Evolutionary conservation across 2,797 vertebrate species (phyloP).

Genomic region (Amniataba percoides): DNA sequence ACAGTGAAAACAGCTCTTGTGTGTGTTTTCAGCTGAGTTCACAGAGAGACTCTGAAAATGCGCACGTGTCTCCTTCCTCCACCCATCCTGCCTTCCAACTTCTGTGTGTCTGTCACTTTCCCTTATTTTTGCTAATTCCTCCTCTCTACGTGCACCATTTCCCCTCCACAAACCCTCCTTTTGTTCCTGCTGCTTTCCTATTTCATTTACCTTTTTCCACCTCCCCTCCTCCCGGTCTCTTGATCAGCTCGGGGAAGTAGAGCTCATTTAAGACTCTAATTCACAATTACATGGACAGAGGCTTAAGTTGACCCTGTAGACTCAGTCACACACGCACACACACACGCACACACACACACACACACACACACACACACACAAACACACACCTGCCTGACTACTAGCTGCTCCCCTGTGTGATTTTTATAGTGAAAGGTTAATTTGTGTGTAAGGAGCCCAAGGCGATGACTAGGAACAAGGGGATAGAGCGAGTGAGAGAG

Average conservation of each 20-base stretch:
- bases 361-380: conserved; percentile 16
- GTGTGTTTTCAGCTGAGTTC: not conserved
- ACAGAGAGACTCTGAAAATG: not conserved
- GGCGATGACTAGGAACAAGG: conserved; percentile 67
- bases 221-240: not conserved
- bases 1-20: not conserved
- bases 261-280: conserved; percentile 78
- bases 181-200: conserved; percentile 11
- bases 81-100: not conserved
- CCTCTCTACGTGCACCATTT: not conserved
- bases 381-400: conserved; percentile 43
- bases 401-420: conserved; percentile 64
- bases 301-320: conserved; percentile 63
- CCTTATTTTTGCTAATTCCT: not conserved
- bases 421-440: conserved; percentile 84
- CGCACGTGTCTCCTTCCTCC: not conserved
- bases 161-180: not conserved
- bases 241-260: conserved; percentile 55
- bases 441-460: conserved; percentile 78
- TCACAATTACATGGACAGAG: conserved; percentile 78
- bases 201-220: conserved; percentile 30
- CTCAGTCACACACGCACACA: conserved; percentile 19
- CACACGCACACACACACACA: conserved; percentile 4
- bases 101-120: not conserved
- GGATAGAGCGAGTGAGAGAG: conserved; percentile 35